Conservation (phyloP, 2,113 vertebrate genomes). For the Solea solea region DNA sequence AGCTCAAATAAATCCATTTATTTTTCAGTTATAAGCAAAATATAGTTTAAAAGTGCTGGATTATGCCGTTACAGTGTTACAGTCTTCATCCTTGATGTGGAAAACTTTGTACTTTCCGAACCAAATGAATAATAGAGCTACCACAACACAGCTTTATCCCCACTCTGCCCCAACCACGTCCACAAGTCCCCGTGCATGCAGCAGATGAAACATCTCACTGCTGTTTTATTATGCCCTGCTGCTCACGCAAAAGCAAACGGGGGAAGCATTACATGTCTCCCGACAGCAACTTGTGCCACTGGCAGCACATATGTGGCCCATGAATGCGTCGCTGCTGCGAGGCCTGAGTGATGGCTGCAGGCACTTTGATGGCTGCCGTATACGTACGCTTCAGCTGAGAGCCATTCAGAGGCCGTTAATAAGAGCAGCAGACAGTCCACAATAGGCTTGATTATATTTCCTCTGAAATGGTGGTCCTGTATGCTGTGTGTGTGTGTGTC, state of each 20-base stretch:
- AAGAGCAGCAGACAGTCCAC: conserved; percentile 45
- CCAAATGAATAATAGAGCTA: conserved; percentile 64
- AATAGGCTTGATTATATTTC: conserved; percentile 64
- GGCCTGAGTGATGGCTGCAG: conserved; percentile 39
- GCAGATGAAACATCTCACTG: conserved; percentile 25
- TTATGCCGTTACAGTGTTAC: too few relatives aligned
- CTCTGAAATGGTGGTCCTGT: conserved; percentile 35
- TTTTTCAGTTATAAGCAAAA: too few relatives aligned
- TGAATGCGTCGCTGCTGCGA: conserved; percentile 13
- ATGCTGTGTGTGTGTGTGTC: conserved; percentile 42
- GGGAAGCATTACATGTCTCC: conserved; percentile 40
- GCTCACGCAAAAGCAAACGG: conserved; percentile 47
- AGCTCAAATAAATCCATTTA: too few relatives aligned
- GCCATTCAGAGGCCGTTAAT: conserved; percentile 44
- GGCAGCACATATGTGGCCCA: conserved; percentile 38
- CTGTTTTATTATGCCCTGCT: conserved; percentile 50
- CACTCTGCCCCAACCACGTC: background rate
- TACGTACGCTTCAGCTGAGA: conserved; percentile 33
- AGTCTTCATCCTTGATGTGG: too few relatives aligned
- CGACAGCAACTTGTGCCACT: conserved; percentile 40
- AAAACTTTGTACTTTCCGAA: background rate
- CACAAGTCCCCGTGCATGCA: conserved; percentile 23
- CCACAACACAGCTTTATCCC: conserved; percentile 36
- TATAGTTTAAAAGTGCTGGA: too few relatives aligned
- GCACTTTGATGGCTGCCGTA: conserved; percentile 14